Conservation (phyloP, 2,888 invertebrate species). For the Mesorhabditis sp. region DNA sequence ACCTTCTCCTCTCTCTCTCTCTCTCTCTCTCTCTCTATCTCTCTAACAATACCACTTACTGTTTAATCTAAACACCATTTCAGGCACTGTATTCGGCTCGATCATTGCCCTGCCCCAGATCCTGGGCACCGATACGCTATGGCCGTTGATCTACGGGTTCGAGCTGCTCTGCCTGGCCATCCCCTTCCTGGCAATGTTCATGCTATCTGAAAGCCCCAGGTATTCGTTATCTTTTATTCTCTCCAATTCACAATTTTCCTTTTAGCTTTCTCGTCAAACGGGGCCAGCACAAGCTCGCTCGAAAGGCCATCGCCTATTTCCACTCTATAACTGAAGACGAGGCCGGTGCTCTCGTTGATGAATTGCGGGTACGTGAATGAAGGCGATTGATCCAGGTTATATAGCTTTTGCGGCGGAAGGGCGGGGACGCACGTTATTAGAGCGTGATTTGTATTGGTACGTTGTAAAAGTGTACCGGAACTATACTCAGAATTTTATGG, state of each 20-base stretch:
- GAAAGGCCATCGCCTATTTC: constrained; percentile 32
- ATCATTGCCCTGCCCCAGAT: constrained; percentile 47
- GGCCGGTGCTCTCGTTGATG: constrained; percentile 20
- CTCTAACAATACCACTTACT: too few relatives aligned
- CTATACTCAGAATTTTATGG: too few relatives aligned
- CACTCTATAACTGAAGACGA: constrained; percentile 25
- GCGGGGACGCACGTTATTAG: too few relatives aligned
- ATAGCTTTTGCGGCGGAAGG: not conserved
- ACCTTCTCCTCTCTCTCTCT: too few relatives aligned
- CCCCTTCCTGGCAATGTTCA: not conserved
- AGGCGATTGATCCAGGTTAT: not conserved
- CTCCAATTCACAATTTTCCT: constrained; percentile 10
- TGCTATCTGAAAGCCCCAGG: not conserved
- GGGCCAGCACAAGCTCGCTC: constrained; percentile 24
- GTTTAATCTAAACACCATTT: not conserved
- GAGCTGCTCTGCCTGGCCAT: constrained; percentile 17
- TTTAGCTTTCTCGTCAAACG: constrained; percentile 24
- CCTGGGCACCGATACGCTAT: constrained; percentile 34
- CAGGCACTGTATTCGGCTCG: constrained; percentile 42
- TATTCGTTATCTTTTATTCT: not conserved
- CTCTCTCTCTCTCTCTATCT: too few relatives aligned
- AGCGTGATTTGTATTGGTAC: too few relatives aligned
- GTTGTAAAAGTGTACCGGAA: too few relatives aligned
- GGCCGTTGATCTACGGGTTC: constrained; percentile 43
- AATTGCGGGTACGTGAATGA: constrained; percentile 16